Conservation (phyloP, 2,888 invertebrate species). For the Merodon equestris region DNA sequence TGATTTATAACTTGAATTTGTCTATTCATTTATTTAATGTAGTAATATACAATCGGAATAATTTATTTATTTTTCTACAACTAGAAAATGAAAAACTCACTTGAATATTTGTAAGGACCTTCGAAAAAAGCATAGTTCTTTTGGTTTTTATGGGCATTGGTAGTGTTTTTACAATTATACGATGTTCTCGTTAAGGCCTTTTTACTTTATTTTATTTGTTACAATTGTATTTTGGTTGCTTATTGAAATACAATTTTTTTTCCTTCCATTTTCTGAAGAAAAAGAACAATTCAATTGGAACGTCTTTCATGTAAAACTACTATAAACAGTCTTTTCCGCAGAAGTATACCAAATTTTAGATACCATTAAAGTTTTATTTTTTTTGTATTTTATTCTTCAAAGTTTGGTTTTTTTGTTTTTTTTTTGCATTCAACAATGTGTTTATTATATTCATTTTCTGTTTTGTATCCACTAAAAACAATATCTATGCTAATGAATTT, state of each 20-base stretch:
- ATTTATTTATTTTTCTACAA: slow-evolving; percentile 10
- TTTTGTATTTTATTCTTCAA: background rate
- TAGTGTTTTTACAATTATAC: slow-evolving; percentile 57
- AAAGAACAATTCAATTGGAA: slow-evolving; percentile 43
- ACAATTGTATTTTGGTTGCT: slow-evolving; percentile 5
- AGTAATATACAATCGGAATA: slow-evolving; percentile 49
- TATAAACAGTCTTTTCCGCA: slow-evolving; percentile 67
- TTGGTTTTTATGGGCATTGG: slow-evolving; percentile 38
- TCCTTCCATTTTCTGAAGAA: slow-evolving; percentile 16
- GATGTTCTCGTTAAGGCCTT: slow-evolving; percentile 67
- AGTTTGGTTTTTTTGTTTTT: slow-evolving; percentile 1
- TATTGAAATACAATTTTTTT: slow-evolving; percentile 12
- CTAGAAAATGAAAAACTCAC: slow-evolving; percentile 13
- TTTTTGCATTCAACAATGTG: slow-evolving; percentile 41
- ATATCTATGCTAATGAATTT: slow-evolving; percentile 17
- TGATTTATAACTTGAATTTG: slow-evolving; percentile 36
- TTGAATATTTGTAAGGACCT: slow-evolving; percentile 32
- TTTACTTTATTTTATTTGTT: slow-evolving; percentile 30
- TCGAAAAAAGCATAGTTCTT: slow-evolving; percentile 34
- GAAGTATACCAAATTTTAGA: slow-evolving; percentile 59
- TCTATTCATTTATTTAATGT: slow-evolving; percentile 25
- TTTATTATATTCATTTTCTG: slow-evolving; percentile 25
- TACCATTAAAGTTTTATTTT: slow-evolving; percentile 34
- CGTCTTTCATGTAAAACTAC: slow-evolving; percentile 62
- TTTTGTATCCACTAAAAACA: slow-evolving; percentile 11